These are phyloP conservation scores for Condylostylus longicornis DNA, from an alignment of 1,140 invertebrate species.

Conservation along the genomic window DNA sequence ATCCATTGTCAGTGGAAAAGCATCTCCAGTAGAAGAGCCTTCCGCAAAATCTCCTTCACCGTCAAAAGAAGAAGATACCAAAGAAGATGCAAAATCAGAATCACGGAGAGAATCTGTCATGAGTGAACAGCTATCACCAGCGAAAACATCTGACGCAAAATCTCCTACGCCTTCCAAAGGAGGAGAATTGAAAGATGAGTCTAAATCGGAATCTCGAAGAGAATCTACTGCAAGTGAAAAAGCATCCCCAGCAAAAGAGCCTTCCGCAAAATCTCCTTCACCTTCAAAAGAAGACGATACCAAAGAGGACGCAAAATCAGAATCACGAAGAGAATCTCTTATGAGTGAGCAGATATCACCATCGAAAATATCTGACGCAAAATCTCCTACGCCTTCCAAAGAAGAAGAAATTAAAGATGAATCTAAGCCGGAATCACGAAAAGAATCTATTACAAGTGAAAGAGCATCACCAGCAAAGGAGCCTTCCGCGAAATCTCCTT, in stretches of 20 bases:
- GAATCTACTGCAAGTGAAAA: slow-evolving; percentile 2
- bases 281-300: background rate
- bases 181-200: background rate
- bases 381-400: background rate
- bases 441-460: too few relatives aligned
- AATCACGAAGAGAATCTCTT: background rate
- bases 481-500: too few relatives aligned
- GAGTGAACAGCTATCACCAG: too few relatives aligned
- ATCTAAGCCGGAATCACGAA: too few relatives aligned
- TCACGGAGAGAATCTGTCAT: slow-evolving; percentile 3
- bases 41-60: background rate
- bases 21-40: background rate
- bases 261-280: background rate
- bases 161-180: too few relatives aligned
- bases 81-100: too few relatives aligned
- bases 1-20: background rate
- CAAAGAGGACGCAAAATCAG: too few relatives aligned
- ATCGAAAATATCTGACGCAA: too few relatives aligned
- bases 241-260: background rate
- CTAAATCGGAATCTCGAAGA: slow-evolving; percentile 2
- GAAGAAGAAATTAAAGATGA: too few relatives aligned
- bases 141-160: too few relatives aligned
- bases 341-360: background rate
- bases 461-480: too few relatives aligned
- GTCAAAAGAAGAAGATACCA: too few relatives aligned